A percentile compares a stretch with the other conserved stretches of the same genome.
These are phyloP conservation scores for Papilio dardanus DNA, from an alignment of 1,140 invertebrate genomes.

Conservation along the genomic window DNA sequence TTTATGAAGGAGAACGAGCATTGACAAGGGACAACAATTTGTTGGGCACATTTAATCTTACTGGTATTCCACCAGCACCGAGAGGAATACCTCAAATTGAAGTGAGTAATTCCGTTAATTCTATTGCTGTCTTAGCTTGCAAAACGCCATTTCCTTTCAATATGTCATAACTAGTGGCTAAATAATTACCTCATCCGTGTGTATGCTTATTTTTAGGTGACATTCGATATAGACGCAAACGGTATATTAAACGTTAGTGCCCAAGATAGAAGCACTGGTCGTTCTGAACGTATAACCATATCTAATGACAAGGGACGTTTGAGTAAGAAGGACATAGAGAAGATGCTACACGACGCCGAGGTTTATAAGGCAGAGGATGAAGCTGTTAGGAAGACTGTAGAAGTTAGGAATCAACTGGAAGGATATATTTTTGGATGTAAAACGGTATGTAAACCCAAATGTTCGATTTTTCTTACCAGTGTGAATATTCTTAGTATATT, in stretches of 20 bases:
- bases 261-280: conserved; percentile 89
- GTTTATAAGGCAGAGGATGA: conserved; percentile 88
- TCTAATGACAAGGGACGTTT: conserved; percentile 97
- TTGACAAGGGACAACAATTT: conserved; percentile 92
- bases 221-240: conserved; percentile 91
- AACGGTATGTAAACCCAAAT: conserved; percentile 74
- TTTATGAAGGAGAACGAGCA: conserved; percentile 91
- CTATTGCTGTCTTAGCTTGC: background rate
- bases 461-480: too few species aligned
- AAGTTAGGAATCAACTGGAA: conserved; percentile 91
- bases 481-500: too few species aligned
- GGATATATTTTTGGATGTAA: conserved; percentile 92
- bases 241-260: conserved; percentile 92
- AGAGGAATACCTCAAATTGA: conserved; percentile 84
- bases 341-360: conserved; percentile 93
- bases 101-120: conserved; percentile 73
- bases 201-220: conserved; percentile 72
- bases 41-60: conserved; percentile 90
- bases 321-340: conserved; percentile 95
- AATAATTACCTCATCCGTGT: background rate
- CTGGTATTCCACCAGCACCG: conserved; percentile 88
- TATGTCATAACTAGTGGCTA: too few species aligned
- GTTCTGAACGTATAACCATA: conserved; percentile 91
- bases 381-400: conserved; percentile 85
- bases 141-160: too few species aligned